Base-by-base conservation (phyloP, 2,888 invertebrate genomes). In the Caenorhabditis drosophilae region DNA sequence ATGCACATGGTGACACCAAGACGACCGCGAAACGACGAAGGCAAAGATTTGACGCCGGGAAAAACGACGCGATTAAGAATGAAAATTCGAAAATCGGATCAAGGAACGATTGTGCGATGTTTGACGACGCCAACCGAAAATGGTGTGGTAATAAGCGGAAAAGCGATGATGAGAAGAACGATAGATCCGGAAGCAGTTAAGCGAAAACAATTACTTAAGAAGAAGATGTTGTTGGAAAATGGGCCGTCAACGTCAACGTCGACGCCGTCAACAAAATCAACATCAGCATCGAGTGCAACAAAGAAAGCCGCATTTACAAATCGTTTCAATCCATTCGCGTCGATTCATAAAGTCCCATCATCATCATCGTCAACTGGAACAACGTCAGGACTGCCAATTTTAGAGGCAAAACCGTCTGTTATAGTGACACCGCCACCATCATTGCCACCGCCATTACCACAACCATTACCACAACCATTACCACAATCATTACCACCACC, bases 291-390 rank as follows among this genome's bases (percentile, higher is more conserved):
- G n/a, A n/a, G n/a, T n/a, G n/a, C n/a, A 41, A 31, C 23, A 54
- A 58, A 22, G 54, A 20, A 36, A 23, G 18, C 34, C 23, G 26
- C 46, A 3, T 63, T 41, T 22, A 34, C 23, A 7, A 57, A 57
- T 48, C 20, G 36, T 2, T 63, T 63, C 53, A 63, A 63, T 16
- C 57, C 57, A 11, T 57, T 55, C n/a, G 61, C 61, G 4, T 16
- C 27, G 9, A 31, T 22, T 9, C 27, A n/a, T n/a, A n/a, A n/a
- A n/a, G n/a, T n/a, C n/a, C n/a, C n/a, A n/a, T n/a, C n/a, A n/a
- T n/a, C n/a, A n/a, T n/a, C n/a, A n/a, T n/a, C 45, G 2, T 45
- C 45, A 16, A 27, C 45, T 4, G 18, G 31, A 7, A 45, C 45
- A 27, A 16, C n/a, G 47, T 20, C 47, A 31, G n/a, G n/a, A n/a